phyloP scores from a whole-genome alignment of 2,888 invertebrate genomes.

The Candidula unifasciata region DNA sequence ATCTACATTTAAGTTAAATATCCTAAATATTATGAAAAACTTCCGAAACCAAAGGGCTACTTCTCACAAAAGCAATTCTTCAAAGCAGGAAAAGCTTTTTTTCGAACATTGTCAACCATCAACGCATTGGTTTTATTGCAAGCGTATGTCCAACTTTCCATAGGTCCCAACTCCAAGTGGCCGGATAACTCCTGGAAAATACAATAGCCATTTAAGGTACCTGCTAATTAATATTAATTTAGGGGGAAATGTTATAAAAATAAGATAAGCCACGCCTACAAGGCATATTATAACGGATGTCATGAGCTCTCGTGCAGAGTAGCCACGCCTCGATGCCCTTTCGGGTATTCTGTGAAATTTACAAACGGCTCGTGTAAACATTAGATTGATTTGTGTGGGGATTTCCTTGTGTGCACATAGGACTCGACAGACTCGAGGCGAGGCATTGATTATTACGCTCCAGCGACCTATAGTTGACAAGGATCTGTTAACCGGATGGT shows the following conservation, averaged over 20 bases:
- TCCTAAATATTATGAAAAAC: too few relatives aligned
- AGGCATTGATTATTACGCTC: constrained; percentile 3
- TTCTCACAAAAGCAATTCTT: too few relatives aligned
- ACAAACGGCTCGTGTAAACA: background rate
- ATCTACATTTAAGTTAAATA: too few relatives aligned
- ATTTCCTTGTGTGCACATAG: background rate
- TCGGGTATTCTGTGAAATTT: background rate
- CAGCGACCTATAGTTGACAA: background rate
- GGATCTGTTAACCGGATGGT: background rate
- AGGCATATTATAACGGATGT: background rate
- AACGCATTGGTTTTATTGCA: background rate
- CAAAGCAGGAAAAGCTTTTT: too few relatives aligned
- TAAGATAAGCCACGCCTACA: background rate
- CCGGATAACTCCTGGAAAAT: too few relatives aligned
- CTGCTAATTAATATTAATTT: constrained; percentile 17
- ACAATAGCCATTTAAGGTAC: background rate
- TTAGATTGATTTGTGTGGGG: constrained; percentile 19
- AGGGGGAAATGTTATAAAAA: background rate
- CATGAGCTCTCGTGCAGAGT: background rate
- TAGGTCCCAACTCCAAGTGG: background rate
- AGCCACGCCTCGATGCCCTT: constrained; percentile 12
- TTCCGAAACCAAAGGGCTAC: too few relatives aligned
- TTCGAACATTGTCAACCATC: background rate
- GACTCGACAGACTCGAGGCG: background rate
- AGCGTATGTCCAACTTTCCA: background rate